Evolutionary conservation across 2,113 vertebrate genomes (phyloP).

Genomic region (Dipodomys spectabilis): DNA sequence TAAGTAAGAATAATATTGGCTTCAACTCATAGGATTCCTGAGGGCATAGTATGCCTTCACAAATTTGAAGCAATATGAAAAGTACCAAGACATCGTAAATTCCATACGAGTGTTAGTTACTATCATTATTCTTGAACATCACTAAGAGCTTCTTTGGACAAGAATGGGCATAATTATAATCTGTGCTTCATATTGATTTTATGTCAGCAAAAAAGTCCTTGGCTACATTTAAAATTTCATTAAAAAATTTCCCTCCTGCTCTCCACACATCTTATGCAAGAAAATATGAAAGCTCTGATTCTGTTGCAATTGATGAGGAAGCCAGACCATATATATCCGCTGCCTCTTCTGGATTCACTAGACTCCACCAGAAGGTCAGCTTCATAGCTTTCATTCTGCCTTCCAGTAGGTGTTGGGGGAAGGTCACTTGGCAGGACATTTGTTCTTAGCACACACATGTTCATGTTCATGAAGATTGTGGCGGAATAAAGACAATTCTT

Average conservation of each 20-base stretch:
- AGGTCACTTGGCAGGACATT: not conserved
- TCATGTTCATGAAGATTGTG: not conserved
- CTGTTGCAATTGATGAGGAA: not conserved
- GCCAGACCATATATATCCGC: not conserved
- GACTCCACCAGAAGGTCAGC: not conserved
- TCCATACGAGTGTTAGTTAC: not conserved
- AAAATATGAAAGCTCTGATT: not conserved
- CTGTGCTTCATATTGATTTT: not conserved
- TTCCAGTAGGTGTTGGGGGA: not conserved
- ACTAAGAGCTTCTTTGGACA: conserved; percentile 10
- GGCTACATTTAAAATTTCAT: conserved; percentile 16
- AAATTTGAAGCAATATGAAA: conserved; percentile 18
- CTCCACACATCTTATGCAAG: not conserved
- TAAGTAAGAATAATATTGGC: conserved; percentile 24
- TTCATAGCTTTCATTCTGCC: not conserved
- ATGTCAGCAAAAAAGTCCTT: not conserved
- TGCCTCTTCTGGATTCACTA: not conserved
- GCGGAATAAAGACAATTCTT: not conserved
- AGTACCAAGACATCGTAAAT: not conserved
- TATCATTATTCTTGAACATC: not conserved
- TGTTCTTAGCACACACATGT: not conserved
- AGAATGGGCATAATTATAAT: not conserved
- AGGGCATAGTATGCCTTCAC: conserved; percentile 31
- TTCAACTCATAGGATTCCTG: not conserved
- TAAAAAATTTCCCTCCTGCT: not conserved